Conservation (phyloP, 2,113 vertebrate genomes). For the Climacteris rufus region DNA sequence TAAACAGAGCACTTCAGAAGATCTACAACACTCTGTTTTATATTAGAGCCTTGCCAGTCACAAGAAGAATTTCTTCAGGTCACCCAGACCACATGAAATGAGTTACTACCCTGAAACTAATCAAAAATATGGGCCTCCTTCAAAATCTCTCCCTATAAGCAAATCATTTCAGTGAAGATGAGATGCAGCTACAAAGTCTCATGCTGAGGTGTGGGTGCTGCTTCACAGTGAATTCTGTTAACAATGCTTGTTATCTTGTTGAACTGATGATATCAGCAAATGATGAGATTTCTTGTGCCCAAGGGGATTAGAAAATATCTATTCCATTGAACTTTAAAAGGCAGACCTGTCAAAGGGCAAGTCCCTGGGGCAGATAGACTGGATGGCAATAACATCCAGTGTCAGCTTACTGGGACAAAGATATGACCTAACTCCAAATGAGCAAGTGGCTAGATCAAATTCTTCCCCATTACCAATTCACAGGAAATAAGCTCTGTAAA, state of each 20-base stretch:
- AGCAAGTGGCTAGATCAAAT: slow-evolving; percentile 32
- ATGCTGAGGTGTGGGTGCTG: neutral
- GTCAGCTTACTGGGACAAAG: slow-evolving; percentile 34
- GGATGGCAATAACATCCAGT: slow-evolving; percentile 37
- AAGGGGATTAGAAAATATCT: slow-evolving; percentile 20
- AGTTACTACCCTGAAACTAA: neutral
- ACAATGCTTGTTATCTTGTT: neutral
- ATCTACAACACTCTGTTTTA: neutral
- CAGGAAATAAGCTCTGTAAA: slow-evolving; percentile 4
- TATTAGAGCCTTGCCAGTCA: neutral
- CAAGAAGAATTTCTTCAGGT: slow-evolving; percentile 10
- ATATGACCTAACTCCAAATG: slow-evolving; percentile 32
- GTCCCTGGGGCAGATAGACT: slow-evolving; percentile 1
- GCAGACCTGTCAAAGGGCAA: slow-evolving; percentile 35
- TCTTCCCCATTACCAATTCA: slow-evolving; percentile 11
- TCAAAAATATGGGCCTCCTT: neutral
- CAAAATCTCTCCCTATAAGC: neutral
- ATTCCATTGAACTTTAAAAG: slow-evolving; percentile 51
- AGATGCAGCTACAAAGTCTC: neutral
- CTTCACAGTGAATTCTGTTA: slow-evolving; percentile 8
- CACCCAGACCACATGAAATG: neutral
- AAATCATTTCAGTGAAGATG: neutral
- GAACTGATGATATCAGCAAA: slow-evolving; percentile 50
- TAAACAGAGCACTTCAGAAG: neutral
- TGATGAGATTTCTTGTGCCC: slow-evolving; percentile 30